These are phyloP conservation scores for Larimichthys polyactis DNA, from an alignment of 2,113 vertebrate genomes.

Conservation along the genomic window DNA sequence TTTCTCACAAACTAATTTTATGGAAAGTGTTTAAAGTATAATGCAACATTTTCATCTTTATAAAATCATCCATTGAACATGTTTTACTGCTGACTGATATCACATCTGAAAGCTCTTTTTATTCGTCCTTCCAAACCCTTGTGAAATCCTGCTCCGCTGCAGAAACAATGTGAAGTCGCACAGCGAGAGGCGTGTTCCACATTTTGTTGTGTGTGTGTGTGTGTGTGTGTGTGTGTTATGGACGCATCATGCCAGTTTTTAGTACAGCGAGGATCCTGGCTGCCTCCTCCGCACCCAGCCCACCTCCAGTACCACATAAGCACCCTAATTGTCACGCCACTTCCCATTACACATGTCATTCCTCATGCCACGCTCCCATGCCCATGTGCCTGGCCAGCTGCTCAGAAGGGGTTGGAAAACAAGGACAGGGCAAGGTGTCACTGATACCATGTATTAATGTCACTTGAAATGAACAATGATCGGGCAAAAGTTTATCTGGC, in stretches of 20 bases:
- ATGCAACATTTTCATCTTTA: slow-evolving; percentile 10
- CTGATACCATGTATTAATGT: slow-evolving; percentile 10
- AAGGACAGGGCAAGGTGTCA: slow-evolving; percentile 53
- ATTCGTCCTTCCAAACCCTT: not conserved
- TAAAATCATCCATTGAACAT: not conserved
- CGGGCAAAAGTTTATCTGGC: not conserved
- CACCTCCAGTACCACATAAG: slow-evolving; percentile 69
- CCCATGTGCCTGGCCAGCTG: slow-evolving; percentile 75
- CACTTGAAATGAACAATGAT: slow-evolving; percentile 33
- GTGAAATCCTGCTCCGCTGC: not conserved
- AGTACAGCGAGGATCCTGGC: slow-evolving; percentile 24
- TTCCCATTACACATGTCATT: slow-evolving; percentile 81
- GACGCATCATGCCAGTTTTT: slow-evolving; percentile 18
- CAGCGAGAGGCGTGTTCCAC: not conserved
- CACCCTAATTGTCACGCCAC: slow-evolving; percentile 79
- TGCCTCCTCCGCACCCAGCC: slow-evolving; percentile 51
- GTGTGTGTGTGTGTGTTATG: not conserved
- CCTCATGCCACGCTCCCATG: slow-evolving; percentile 74
- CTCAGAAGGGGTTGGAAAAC: slow-evolving; percentile 52
- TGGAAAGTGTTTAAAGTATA: slow-evolving; percentile 1
- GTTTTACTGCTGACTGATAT: not conserved
- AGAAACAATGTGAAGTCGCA: not conserved
- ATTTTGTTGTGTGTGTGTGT: slow-evolving; percentile 12
- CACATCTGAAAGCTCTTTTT: not conserved
- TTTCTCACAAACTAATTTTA: not conserved